phyloP scores from a whole-genome alignment of 2,113 vertebrate genomes.

The Elephas maximus region DNA sequence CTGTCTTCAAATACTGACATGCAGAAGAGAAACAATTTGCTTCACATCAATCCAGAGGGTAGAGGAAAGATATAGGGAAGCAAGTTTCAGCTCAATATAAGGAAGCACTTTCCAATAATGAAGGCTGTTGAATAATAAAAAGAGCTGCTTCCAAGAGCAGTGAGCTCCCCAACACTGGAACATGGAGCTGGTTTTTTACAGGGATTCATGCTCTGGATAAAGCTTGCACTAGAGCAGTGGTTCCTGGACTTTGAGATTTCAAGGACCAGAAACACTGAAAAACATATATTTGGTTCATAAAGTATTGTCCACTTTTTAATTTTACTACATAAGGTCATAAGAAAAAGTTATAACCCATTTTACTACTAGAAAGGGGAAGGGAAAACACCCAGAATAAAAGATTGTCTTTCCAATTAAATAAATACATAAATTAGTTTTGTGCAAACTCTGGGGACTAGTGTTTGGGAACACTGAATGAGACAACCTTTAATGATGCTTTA shows the following conservation, averaged over 20 bases:
- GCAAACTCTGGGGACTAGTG: neutral
- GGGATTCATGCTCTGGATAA: neutral
- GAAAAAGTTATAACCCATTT: neutral
- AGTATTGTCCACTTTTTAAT: neutral
- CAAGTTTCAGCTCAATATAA: slow-evolving; percentile 3
- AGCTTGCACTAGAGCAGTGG: neutral
- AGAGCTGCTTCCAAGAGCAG: neutral
- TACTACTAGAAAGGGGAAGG: neutral
- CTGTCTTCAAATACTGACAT: neutral
- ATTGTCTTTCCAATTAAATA: slow-evolving; percentile 39
- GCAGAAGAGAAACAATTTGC: neutral
- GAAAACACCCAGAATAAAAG: slow-evolving; percentile 18
- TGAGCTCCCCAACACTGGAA: neutral
- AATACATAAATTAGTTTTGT: neutral
- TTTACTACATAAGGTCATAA: neutral
- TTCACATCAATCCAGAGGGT: neutral
- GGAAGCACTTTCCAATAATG: neutral
- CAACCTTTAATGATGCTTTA: neutral
- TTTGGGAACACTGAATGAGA: neutral
- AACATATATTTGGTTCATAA: neutral
- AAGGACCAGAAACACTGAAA: neutral
- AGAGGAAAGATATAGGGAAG: neutral
- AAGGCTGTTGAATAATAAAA: neutral
- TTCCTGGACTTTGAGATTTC: neutral
- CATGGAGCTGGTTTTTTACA: neutral